Base-by-base conservation (phyloP, 2,888 invertebrate genomes). In the Tetranychus piercei region DNA sequence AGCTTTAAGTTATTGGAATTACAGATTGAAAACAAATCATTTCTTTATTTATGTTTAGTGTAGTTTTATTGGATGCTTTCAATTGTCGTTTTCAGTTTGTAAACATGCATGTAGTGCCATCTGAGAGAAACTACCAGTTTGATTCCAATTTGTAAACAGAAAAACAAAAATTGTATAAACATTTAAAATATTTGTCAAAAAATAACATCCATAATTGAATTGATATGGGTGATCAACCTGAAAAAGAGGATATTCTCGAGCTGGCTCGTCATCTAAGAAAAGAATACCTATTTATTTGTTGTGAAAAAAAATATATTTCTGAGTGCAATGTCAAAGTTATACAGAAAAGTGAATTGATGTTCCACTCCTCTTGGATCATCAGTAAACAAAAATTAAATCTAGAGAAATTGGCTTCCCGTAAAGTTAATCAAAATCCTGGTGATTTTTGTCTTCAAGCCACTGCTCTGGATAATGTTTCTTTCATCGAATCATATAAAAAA, bases 201-300 rank as follows among this genome's bases (percentile, higher is more conserved):
- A 34, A 34, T 34, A 34, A 34, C 34, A 34, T 34, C 34, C 34
- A 5, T 55, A 55, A 15, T 55, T 55, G 55, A 5, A 15, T 55
- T 55, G 6, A 55, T 55, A 55, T 15, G 55, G 55, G 34, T 34
- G 34, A 34, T 34, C 34, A 34, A 34, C 34, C 34, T 34, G 55
- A 55, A 55, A 71, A 71, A n/a, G 43, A 22, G 34, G 86, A 87
- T 78, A 83, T 88, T 77, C 82, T 87, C 76, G 87, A 88, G 79
- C 82, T 89, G 77, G 87, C 88, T 43, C 84, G 85, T 78, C 88
- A 89, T 81, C 84, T 93, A 78, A 87, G 89, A 75, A 88, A 90
- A 81, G 95, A 95, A 83, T 88, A 90, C 80, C 86, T 94, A 75
- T 92, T 92, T 82, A 90, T 93, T 75, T 87, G 87, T 79, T 89